Evolutionary conservation across 1,140 invertebrate genomes (phyloP).

Genomic region (Rhagoletis zephyria): DNA sequence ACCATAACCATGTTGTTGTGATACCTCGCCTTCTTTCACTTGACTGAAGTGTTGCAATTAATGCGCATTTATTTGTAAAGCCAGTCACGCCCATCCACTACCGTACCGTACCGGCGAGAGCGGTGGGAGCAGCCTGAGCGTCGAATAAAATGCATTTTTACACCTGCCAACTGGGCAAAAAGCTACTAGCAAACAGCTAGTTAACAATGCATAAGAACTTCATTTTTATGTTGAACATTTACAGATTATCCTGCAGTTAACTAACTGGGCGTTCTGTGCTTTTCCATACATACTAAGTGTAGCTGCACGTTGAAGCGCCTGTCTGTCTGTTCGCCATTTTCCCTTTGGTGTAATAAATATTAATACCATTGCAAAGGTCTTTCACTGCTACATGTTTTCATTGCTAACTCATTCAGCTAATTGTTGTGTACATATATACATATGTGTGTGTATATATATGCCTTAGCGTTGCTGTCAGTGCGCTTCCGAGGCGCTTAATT

Average conservation of each 20-base stretch:
- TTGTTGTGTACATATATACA: background rate
- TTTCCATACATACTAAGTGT: background rate
- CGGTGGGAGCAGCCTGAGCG: background rate
- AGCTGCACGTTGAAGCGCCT: background rate
- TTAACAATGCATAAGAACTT: background rate
- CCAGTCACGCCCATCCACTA: background rate
- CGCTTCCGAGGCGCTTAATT: background rate
- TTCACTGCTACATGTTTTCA: background rate
- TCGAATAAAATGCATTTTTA: constrained; percentile 23
- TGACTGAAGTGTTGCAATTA: constrained; percentile 45
- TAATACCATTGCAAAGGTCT: constrained; percentile 31
- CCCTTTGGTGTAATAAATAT: constrained; percentile 45
- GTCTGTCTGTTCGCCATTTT: constrained; percentile 20
- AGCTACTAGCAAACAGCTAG: no score
- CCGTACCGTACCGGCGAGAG: background rate
- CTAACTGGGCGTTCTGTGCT: background rate
- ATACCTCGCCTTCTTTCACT: constrained; percentile 23
- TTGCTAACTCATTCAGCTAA: background rate
- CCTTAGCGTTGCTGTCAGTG: background rate
- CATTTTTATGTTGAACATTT: background rate
- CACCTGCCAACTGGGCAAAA: background rate
- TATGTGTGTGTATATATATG: background rate
- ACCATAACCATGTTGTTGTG: background rate
- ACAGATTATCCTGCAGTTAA: background rate
- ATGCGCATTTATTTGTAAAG: constrained; percentile 23